These are phyloP conservation scores for Stratiomys singularior DNA, from an alignment of 2,888 invertebrate genomes.

Conservation along the genomic window DNA sequence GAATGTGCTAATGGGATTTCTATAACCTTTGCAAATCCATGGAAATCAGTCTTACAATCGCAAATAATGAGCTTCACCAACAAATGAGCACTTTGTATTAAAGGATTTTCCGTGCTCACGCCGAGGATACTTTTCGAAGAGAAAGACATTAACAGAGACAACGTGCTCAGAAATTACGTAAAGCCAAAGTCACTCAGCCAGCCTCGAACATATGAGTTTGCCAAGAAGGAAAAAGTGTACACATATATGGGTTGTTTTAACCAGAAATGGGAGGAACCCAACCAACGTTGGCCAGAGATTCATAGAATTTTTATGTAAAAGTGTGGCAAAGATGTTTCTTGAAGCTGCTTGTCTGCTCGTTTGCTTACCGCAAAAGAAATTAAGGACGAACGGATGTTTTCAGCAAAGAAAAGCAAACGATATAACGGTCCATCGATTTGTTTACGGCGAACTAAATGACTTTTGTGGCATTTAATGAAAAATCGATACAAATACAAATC, in stretches of 20 bases:
- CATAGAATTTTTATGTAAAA: no score
- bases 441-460: conserved; percentile 1
- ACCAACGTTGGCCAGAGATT: no score
- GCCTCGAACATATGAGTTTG: no score
- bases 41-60: conserved; percentile 13
- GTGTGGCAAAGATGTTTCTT: no score
- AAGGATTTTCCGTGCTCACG: conserved; percentile 4
- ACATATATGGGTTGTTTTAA: no score
- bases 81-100: conserved; percentile 29
- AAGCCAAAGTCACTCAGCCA: neutral
- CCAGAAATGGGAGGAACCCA: no score
- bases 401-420: conserved; percentile 10
- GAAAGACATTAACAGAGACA: conserved; percentile 27
- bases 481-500: conserved; percentile 42
- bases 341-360: no score
- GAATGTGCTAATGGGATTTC: conserved; percentile 40
- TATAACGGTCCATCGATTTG: neutral
- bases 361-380: no score
- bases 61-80: conserved; percentile 32
- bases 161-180: conserved; percentile 31
- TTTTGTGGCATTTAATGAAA: conserved; percentile 40
- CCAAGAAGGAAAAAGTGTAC: no score
- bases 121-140: neutral
- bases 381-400: neutral
- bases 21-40: conserved; percentile 13